Evolutionary conservation across 37 sponge, comb jelly and placozoan species (phyloP).

Genomic region (Ephydatia muelleri): DNA sequence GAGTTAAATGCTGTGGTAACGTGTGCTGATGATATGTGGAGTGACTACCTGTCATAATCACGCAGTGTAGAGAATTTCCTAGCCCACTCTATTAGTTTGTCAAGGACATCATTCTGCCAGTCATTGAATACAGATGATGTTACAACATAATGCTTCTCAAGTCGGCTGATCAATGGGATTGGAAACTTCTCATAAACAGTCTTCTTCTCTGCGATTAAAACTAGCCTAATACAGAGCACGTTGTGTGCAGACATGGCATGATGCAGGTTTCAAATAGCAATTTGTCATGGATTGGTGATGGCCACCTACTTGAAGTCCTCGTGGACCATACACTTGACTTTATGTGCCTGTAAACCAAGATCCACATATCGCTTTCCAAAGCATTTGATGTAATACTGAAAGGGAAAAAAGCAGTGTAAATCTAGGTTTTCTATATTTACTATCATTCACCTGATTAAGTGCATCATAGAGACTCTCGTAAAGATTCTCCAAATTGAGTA

Average conservation of each 20-base stretch:
- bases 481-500: conserved; percentile 58
- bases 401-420: not conserved
- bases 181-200: conserved; percentile 65
- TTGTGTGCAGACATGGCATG: not conserved
- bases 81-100: conserved; percentile 7
- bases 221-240: too few relatives aligned
- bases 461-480: conserved; percentile 66
- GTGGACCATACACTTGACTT: conserved; percentile 59
- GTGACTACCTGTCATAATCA: not conserved
- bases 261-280: not conserved
- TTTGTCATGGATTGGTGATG: too few relatives aligned
- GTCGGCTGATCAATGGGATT: conserved; percentile 68
- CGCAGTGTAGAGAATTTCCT: not conserved
- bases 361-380: conserved; percentile 56
- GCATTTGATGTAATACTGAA: conserved; percentile 49
- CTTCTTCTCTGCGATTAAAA: conserved; percentile 48
- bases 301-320: conserved; percentile 29
- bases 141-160: conserved; percentile 71
- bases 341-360: conserved; percentile 43
- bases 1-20: conserved; percentile 76
- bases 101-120: conserved; percentile 15
- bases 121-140: conserved; percentile 12
- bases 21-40: not conserved
- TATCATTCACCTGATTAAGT: conserved; percentile 35
- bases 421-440: conserved; percentile 5